These are phyloP conservation scores for Cryptops parisi DNA, from an alignment of 2,888 invertebrate genomes.

Conservation along the genomic window DNA sequence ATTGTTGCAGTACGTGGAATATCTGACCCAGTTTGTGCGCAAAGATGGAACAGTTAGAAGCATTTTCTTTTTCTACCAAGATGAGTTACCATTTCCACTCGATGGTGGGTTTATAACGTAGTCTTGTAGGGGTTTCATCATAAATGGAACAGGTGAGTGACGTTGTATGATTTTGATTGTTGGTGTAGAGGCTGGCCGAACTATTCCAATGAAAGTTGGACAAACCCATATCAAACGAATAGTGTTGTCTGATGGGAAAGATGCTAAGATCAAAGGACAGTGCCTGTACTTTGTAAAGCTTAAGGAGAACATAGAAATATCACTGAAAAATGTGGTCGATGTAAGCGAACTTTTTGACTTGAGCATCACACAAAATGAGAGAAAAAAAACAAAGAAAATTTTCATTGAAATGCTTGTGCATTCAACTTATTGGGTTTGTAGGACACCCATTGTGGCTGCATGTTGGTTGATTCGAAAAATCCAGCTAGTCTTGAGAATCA, in stretches of 20 bases:
- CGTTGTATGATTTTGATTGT: too few relatives aligned
- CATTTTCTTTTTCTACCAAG: conserved; percentile 50
- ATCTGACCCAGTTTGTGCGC: conserved; percentile 44
- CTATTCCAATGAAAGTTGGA: conserved; percentile 36
- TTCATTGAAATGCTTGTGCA: not conserved
- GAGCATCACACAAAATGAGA: too few relatives aligned
- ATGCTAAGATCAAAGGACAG: conserved; percentile 43
- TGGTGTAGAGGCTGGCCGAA: conserved; percentile 39
- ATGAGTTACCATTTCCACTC: conserved; percentile 46
- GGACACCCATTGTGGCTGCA: conserved; percentile 1
- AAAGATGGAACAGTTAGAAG: conserved; percentile 45
- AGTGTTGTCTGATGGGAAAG: conserved; percentile 45
- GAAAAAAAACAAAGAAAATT: too few relatives aligned
- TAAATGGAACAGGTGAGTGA: not conserved
- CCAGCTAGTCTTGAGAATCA: not conserved
- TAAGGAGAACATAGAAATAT: conserved; percentile 43
- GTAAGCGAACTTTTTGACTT: conserved; percentile 19
- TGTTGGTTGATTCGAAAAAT: not conserved
- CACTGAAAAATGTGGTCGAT: conserved; percentile 49
- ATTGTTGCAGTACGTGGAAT: not conserved
- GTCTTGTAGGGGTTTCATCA: not conserved
- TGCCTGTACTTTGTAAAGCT: conserved; percentile 56
- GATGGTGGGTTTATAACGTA: conserved; percentile 35
- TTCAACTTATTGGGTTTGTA: not conserved
- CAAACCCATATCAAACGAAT: conserved; percentile 25